Evolutionary conservation across 1,140 invertebrate species (phyloP).

Genomic region (Ceratina calcarata): DNA sequence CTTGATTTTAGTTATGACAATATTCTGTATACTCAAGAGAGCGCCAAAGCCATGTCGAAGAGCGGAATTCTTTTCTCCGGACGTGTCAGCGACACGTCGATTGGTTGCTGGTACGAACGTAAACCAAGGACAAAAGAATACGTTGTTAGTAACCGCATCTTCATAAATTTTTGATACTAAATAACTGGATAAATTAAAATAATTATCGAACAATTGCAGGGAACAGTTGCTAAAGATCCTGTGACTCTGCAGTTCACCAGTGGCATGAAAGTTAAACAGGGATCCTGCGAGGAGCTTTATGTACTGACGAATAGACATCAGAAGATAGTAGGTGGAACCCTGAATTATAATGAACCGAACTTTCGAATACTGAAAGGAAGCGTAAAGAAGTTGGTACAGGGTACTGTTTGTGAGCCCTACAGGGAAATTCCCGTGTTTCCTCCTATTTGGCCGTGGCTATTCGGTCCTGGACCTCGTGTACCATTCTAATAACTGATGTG

Average conservation of each 20-base stretch:
- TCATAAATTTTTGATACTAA: neutral
- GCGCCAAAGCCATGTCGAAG: constrained; percentile 69
- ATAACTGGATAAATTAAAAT: neutral
- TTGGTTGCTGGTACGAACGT: constrained; percentile 73
- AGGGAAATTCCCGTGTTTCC: too few relatives aligned
- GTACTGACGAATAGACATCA: constrained; percentile 82
- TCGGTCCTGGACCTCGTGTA: too few relatives aligned
- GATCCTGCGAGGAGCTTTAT: constrained; percentile 83
- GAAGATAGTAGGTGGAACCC: constrained; percentile 52
- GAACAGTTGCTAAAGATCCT: constrained; percentile 78
- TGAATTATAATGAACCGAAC: constrained; percentile 67
- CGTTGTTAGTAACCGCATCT: neutral
- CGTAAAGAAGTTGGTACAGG: constrained; percentile 63
- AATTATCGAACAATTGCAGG: constrained; percentile 55
- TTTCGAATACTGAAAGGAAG: constrained; percentile 63
- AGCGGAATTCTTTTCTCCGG: constrained; percentile 72
- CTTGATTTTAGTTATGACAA: constrained; percentile 21
- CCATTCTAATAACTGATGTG: too few relatives aligned
- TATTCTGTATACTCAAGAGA: constrained; percentile 71
- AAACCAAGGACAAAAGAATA: neutral
- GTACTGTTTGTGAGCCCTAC: constrained; percentile 69
- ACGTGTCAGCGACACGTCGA: constrained; percentile 65
- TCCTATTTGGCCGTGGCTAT: too few relatives aligned
- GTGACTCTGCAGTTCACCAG: constrained; percentile 84
- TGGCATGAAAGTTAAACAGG: constrained; percentile 82